Base-by-base conservation (phyloP, 2,797 vertebrate genomes). In the Cryptoblepharus egeriae region DNA sequence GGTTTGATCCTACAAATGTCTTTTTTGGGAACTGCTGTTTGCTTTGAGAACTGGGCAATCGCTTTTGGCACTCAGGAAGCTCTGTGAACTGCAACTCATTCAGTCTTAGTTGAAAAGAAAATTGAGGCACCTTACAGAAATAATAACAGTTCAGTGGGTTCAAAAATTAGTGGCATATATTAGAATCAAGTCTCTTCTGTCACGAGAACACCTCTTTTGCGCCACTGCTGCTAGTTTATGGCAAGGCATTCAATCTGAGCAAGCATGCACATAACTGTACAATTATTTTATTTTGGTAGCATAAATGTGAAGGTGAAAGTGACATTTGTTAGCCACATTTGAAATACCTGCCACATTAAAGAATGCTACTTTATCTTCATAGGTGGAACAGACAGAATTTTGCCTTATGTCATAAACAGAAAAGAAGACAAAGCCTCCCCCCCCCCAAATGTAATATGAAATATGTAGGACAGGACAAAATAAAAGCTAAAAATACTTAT, bases 331-430 rank as follows among this genome's bases (percentile, higher is more conserved):
- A 75, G 81, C 22, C 77, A 13, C 8, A 76, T 88, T 89, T 57
- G 30, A 3, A 82, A 70, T 77, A 58, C 49, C n/a, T 82, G 70
- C 82, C 88, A 75, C 79, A 91, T 90, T 80, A n/a, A 87, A 86
- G 79, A 89, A 55, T 32, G 30, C 0, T 3, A 73, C 55, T 92
- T 91, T 88, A 87, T 64, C 58, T 32, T 68, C 45, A 70, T 58
- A 82, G 28, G 75, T 75, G 75, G 70, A 86, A 67, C 1, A 80
- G n/a, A 1, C 37, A 61, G 79, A 90, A 84, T 22, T 37, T 81
- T 85, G 88, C 85, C 84, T 83, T 82, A 64, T 30, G n/a, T n/a
- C n/a, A n/a, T n/a, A n/a, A n/a, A n/a, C n/a, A n/a, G n/a, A n/a
- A n/a, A n/a, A n/a, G n/a, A n/a, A n/a, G n/a, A n/a, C n/a, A n/a